Base-by-base conservation (phyloP, 2,888 invertebrate genomes). In the Keiferia lycopersicella region DNA sequence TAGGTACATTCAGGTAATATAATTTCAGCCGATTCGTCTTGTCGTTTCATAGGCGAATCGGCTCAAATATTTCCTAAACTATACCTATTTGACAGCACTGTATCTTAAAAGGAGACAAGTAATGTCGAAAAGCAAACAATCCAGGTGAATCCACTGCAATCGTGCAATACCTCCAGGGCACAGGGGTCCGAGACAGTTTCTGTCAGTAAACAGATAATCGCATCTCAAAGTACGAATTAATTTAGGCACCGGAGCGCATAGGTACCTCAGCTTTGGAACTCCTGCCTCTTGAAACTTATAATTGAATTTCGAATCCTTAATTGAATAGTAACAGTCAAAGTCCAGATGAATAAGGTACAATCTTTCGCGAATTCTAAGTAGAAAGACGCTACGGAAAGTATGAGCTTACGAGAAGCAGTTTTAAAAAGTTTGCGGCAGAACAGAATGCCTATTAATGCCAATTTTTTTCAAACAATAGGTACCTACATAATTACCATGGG, bases 251-350 rank as follows among this genome's bases (percentile, higher is more conserved):
- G 65, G 73, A 79, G 81, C 78, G 81, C 76, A 78, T 77, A 62
- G 62, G 62, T 62, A 78, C 77, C 78, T 78, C 72, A 79, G 77
- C 74, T 75, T 22, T 72, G 64, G 71, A 71, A 73, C 67, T 75
- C 74, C 74, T 71, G 74, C 72, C 76, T 78, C 80, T 79, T 80
- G 74, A 82, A 84, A 85, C 82, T 84, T 85, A 82, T 84, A 84
- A 84, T 84, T 85, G 82, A 84, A 84, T 84, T 76, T 77, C 73
- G 73, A 82, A 82, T 81, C 80, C 78, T 74, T 83, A 84, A 84
- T 84, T 83, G 82, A 83, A 84, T 79, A 77, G 84, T 82, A 83
- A 81, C 83, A 84, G 82, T 82, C 78, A 75, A 80, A 83, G 78
- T 80, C 80, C 77, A 77, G 75, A 80, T 82, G 79, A 82, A 79